Evolutionary conservation across 35 echinoderm and acorn worm species (phyloP), one percentile per base, ranked within the genome.

Genomic region (Strongylocentrotus purpuratus): DNA sequence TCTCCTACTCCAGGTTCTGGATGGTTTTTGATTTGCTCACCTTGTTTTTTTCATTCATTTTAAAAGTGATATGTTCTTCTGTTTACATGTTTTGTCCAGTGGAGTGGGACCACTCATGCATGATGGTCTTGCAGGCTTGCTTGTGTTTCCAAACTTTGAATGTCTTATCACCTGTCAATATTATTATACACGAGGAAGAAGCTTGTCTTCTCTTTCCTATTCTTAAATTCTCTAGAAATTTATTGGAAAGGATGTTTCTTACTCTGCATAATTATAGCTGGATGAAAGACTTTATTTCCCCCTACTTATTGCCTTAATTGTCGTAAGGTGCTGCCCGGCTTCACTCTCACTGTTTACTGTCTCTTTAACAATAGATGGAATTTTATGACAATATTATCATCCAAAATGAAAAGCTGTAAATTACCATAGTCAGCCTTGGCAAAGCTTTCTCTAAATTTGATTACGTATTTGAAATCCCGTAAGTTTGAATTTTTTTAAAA

Each of bases 41-140:
- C 48, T 93, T 93, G 48, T 58, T 48, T 33, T 93, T 92, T 58
- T 93, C 91, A 50, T 58, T 93, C 31, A 55, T 46, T 25, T 31
- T 58, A 92, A 55, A 47, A 58, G 48, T 48, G 31, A 93, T 93
- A 58, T 93, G 48, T 48, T 47, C 13, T 47, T 93, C 22, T 47
- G 46, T 32, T 93, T 31, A 31, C 46, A 58, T 93, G 91, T 93
- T 58, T 50, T 46, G 45, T 47, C n/a, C 31, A 58, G n/a, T 46
- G 31, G 20, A 48, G 91, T 93, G 91, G 91, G 91, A 93, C 48
- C 48, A 93, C 91, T 93, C 91, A 93, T 93, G 91, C 91, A 93
- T 93, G 91, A 93, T 93, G 91, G 91, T 93, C 91, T 93, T 93
- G 91, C 91, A 93, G 47, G 91, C 91, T 93, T 93, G 91, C 91